phyloP scores from a whole-genome alignment of 1,140 invertebrate species.

The Artemia franciscana region DNA sequence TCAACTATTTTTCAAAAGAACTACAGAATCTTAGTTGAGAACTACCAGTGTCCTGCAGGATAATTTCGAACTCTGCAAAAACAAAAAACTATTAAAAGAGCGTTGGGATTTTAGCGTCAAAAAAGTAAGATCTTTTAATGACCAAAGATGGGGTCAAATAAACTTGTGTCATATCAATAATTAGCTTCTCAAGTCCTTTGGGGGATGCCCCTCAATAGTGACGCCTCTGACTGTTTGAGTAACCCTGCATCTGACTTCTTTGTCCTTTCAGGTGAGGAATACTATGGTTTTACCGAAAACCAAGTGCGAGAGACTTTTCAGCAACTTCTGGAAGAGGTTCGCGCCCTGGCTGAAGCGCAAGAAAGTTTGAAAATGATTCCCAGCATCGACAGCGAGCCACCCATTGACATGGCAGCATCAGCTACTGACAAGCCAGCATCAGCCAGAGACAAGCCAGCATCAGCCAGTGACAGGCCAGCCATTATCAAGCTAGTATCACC shows the following conservation, averaged over 20 bases:
- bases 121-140: too few relatives aligned
- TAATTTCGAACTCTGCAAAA: too few relatives aligned
- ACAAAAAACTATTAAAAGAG: too few relatives aligned
- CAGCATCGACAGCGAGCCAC: not conserved
- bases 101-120: too few relatives aligned
- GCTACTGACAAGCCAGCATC: not conserved
- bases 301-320: not conserved
- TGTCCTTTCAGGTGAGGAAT: not conserved
- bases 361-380: not conserved
- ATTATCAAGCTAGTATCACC: not conserved
- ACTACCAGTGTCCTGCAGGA: too few relatives aligned
- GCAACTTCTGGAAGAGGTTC: too few relatives aligned
- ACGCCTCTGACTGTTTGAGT: not conserved
- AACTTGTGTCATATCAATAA: too few relatives aligned
- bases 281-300: not conserved
- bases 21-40: too few relatives aligned
- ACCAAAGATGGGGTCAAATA: too few relatives aligned
- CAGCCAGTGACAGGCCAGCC: not conserved
- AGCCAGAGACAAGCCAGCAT: not conserved
- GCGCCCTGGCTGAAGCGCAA: not conserved
- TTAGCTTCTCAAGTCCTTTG: not conserved
- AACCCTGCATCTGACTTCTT: not conserved
- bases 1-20: too few relatives aligned
- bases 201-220: not conserved
- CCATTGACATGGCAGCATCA: not conserved